Evolutionary conservation across 2,797 vertebrate species (phyloP), one percentile per base, ranked within the genome.

Genomic region (Enteromius fasciolatus): DNA sequence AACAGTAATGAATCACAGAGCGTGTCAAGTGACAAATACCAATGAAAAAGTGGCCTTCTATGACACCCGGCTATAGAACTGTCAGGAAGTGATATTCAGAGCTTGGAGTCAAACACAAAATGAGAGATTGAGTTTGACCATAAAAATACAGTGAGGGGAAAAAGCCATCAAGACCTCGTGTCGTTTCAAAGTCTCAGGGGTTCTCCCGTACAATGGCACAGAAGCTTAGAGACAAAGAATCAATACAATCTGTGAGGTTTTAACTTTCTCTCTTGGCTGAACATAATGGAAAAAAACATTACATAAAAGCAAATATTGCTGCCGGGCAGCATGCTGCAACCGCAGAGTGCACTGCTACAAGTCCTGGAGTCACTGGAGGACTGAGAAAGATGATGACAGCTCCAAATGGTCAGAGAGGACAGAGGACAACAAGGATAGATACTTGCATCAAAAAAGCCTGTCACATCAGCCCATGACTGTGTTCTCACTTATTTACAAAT

Each of bases 241-340:
- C 93, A 92, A 94, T 94, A 93, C 86, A 85, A 90, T 91, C 87
- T 90, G 88, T 83, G 82, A 88, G 87, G 87, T 91, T 87, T 82
- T 89, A 88, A 90, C 83, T 82, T 74, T 90, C 89, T 91, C 90
- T 80, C 75, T 85, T 88, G 89, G 88, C 85, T 78, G 86, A 90
- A 88, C 89, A 90, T 92, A 92, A 93, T 92, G 87, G 74, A 91
- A 92, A 86, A 80, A 93, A 91, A 90, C 86, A 91, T 92, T 89
- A 91, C 88, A 92, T 91, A 88, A 92, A 93, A 91, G 84, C 89
- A 90, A 93, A 93, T 88, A 91, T 87, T 87, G 91, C 90, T 87
- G 76, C 80, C 41, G 85, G 86, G 83, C 28, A 23, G 82, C 85
- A 80, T 82, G 44, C 69, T 66, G 83, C 57, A 59, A 72, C 74